Evolutionary conservation across 2,113 vertebrate genomes (phyloP), one percentile per base, ranked within the genome.

Genomic region (Phaetusa simplex): DNA sequence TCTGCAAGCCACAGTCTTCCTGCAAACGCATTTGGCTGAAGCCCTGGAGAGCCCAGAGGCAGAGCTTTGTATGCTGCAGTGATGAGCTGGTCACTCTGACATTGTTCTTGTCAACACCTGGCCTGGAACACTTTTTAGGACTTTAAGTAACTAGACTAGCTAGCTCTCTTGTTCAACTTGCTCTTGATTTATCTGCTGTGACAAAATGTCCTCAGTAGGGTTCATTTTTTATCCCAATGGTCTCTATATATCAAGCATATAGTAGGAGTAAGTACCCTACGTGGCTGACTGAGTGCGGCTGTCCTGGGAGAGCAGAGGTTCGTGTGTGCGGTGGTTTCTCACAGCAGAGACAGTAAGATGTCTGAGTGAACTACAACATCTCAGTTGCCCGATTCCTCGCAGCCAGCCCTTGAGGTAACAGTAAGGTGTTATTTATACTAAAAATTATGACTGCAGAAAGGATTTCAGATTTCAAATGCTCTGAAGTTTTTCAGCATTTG

Each of bases 391-490:
- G 29, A 69, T 13, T 55, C 15, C 49, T 61, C 30, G 49, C 34
- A 81, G 34, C 4, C 26, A 73, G 59, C 11, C 38, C 47, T 36
- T 2, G 34, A 56, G 16, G 20, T n/a, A 66, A 47, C 5, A 47
- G 5, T 23, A 40, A 71, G 30, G 20, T 49, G 8, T 9, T 56
- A 61, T n/a, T 83, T 80, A 42, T 29, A 12, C 36, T 86, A 69
- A 66, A 95, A 88, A 42, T 30, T 6, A 52, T 34, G 18, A 19
- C 43, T 89, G 24, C 21, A 66, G 42, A 66, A 86, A 52, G 14
- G 13, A 72, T 77, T 83, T 69, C n/a, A 73, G 36, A 50, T 83
- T 93, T 91, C 26, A 89, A 50, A 94, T 27, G 14, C 10, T 80
- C 21, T 40, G 17, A 20, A 0, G 9, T 58, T 76, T 59, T 61